Conservation (phyloP, 2,113 vertebrate genomes). For the Hemiscyllium ocellatum region DNA sequence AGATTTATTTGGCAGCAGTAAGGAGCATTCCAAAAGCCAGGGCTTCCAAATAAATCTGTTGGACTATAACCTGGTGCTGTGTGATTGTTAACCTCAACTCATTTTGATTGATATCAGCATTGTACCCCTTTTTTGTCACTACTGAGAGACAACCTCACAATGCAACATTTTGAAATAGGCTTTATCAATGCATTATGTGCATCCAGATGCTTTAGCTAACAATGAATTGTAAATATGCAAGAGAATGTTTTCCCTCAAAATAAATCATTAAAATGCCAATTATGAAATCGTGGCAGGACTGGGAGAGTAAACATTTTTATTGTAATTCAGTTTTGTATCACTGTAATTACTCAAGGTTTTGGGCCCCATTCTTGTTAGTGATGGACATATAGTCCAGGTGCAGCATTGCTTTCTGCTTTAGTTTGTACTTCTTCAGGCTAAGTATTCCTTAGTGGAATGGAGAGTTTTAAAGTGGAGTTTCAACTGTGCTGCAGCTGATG, state of each 20-base stretch:
- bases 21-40: too few relatives aligned
- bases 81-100: not conserved
- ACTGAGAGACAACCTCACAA: not conserved
- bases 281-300: not conserved
- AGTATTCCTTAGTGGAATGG: not conserved
- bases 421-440: not conserved
- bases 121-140: not conserved
- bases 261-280: not conserved
- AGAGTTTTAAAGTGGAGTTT: not conserved
- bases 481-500: not conserved
- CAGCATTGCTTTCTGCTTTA: not conserved
- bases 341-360: not conserved
- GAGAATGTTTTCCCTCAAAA: not conserved
- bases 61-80: too few relatives aligned
- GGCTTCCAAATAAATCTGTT: too few relatives aligned
- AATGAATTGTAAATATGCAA: not conserved
- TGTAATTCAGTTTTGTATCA: not conserved
- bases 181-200: not conserved
- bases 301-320: slow-evolving; percentile 1
- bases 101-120: not conserved
- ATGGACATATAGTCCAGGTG: not conserved
- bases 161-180: not conserved
- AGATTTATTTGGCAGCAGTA: too few relatives aligned
- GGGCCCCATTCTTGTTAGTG: not conserved
- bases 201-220: not conserved